Percentiles rank a stretch among this genome's conserved stretches.
These are phyloP conservation scores for Drosophila sproati DNA, from an alignment of 1,140 invertebrate species.

Conservation along the genomic window DNA sequence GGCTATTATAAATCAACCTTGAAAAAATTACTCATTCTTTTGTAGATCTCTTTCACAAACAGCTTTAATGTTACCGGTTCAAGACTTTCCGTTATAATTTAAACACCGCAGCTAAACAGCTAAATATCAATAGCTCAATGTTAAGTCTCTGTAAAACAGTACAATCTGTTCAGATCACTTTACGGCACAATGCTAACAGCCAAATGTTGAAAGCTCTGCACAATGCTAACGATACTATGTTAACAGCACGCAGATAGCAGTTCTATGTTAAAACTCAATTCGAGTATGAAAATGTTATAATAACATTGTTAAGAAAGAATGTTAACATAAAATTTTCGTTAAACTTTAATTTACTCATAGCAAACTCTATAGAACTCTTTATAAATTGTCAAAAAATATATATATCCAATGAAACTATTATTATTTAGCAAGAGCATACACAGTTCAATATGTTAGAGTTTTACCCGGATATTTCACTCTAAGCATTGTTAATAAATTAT, in stretches of 20 bases:
- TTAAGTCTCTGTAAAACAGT: not conserved
- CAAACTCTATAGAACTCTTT: too few relatives aligned
- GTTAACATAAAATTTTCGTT: too few relatives aligned
- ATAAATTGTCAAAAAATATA: too few relatives aligned
- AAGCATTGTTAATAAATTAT: constrained; percentile 56
- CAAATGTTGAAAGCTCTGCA: not conserved
- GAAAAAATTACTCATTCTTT: not conserved
- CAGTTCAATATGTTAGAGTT: not conserved
- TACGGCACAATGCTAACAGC: not conserved
- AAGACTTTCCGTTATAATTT: too few relatives aligned
- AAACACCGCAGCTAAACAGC: too few relatives aligned
- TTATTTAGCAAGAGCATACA: not conserved
- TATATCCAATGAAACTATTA: too few relatives aligned
- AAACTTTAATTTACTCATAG: too few relatives aligned
- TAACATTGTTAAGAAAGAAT: too few relatives aligned
- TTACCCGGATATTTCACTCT: not conserved
- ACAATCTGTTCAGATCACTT: not conserved
- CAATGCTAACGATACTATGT: not conserved
- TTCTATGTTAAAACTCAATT: not conserved
- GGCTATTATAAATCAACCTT: not conserved
- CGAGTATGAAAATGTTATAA: too few relatives aligned
- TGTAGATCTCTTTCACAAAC: too few relatives aligned
- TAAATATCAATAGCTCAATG: too few relatives aligned
- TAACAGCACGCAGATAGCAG: not conserved
- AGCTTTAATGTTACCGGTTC: too few relatives aligned